Base-by-base conservation (phyloP, 1,140 invertebrate species). In the Drosophila micromelanica region DNA sequence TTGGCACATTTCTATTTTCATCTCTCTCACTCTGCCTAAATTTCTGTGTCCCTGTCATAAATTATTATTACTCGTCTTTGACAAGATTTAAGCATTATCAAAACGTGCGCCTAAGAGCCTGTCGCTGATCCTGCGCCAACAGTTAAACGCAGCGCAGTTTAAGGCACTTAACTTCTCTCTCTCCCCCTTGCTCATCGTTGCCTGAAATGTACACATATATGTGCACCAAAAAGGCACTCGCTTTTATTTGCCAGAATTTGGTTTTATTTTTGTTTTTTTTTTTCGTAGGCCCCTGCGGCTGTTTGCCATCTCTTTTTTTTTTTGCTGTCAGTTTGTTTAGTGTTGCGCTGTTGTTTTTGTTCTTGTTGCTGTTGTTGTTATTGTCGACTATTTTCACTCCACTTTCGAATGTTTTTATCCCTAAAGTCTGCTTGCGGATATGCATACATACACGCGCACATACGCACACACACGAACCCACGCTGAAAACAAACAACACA, bases 331-430 rank as follows among this genome's bases (percentile, higher is more conserved):
- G 37, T 63, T 62, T 62, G 59, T 46, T 75, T 71, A 56, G 65
- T 67, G 70, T 11, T 32, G 63, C 55, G 61, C 52, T 52, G 35
- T 71, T 71, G 43, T 60, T 72, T 54, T 74, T 64, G 20, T 59
- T 23, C 20, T 23, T 46, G 46, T 38, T 62, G 65, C 40, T 32
- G 55, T 20, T 59, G 64, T 46, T 56, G 56, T 67, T 75, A 52
- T 42, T 85, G 73, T 65, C 65, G 81, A 80, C 85, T 80, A 89
- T 89, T 90, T 87, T 89, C 67, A 84, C 65, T 84, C 85, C 76
- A 80, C 76, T 90, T 89, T 89, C 63, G 77, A 73, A 80, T 78
- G 82, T 84, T 89, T 89, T 90, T 90, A 90, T 89, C 84, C 84
- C 73, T 74, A 89, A 89, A 89, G 84, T 77, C 80, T 72, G 84